Base-by-base conservation (phyloP, 2,888 invertebrate genomes). In the Eubasilissa splendida region DNA sequence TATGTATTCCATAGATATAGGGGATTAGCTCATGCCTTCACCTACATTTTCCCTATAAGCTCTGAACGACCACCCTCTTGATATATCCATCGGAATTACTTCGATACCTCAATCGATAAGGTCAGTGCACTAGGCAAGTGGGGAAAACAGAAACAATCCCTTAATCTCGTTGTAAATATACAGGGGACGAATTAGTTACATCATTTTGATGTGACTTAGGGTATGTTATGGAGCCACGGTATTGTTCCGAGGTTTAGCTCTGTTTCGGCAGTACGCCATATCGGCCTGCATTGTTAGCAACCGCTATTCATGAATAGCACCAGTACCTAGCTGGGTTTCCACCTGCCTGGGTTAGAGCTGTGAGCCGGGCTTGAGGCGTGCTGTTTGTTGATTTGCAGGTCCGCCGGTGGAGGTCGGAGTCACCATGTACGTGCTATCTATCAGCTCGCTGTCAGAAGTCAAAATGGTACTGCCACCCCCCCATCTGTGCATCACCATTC, bases 391-490 rank as follows among this genome's bases (percentile, higher is more conserved):
- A 87, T 87, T 93, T 93, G 90, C 92, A 94, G 94, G 93, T 90
- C 92, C 93, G 86, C 94, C 95, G 74, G 95, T 95, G 88, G 94
- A 94, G 88, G 95, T 95, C 86, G 94, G 94, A 86, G 94, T 95
- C 87, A 95, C 95, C 88, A 94, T 95, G 93, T 94, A 94, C 92
- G 95, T 95, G 89, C 93, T 95, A 87, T 94, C 94, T 88, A 95
- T 95, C 91, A 94, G 94, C 90, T 94, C 95, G 86, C 93, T 95
- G 87, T 95, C 95, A 88, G 95, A 95, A 93, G 95, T 95, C 87
- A 93, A 94, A 92, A 95, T 95, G 95, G 95, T 95, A 92, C 91
- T 89, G 88, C 80, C 76, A 75, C 70, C 71, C 53, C 73, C 65
- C 71, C 76, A 33, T 75, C 79, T 75, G 77, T 76, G 80, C 80